Conservation (phyloP, 2,888 invertebrate species). For the Agrenia bidenticulata region DNA sequence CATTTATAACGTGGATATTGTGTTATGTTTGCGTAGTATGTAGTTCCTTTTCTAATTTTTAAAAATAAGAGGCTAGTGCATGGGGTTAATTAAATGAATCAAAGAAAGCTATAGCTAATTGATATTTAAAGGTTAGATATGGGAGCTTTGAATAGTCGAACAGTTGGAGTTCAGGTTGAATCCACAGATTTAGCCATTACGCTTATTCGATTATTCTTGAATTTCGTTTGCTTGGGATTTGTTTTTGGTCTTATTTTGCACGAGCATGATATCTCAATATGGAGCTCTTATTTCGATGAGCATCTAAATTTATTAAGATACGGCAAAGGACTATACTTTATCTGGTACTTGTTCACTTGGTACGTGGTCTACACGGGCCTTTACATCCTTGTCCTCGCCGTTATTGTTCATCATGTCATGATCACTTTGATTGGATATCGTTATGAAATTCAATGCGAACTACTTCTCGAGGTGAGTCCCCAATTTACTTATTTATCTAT, state of each 20-base stretch:
- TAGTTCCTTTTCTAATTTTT: no score
- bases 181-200: background rate
- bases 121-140: background rate
- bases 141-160: background rate
- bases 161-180: background rate
- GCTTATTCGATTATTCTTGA: background rate
- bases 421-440: constrained; percentile 1
- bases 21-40: no score
- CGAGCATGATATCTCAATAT: background rate
- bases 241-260: background rate
- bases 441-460: background rate
- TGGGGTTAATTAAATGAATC: no score
- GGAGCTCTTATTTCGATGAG: background rate
- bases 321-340: background rate
- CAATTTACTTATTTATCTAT: no score
- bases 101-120: no score
- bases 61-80: no score
- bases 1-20: no score
- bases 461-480: constrained; percentile 6
- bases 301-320: constrained; percentile 1
- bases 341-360: constrained; percentile 5
- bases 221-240: constrained; percentile 6
- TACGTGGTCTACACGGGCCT: constrained; percentile 1
- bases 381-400: background rate
- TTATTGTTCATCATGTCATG: background rate